Evolutionary conservation across 1,140 invertebrate genomes (phyloP).

Genomic region (Nasonia vitripennis): DNA sequence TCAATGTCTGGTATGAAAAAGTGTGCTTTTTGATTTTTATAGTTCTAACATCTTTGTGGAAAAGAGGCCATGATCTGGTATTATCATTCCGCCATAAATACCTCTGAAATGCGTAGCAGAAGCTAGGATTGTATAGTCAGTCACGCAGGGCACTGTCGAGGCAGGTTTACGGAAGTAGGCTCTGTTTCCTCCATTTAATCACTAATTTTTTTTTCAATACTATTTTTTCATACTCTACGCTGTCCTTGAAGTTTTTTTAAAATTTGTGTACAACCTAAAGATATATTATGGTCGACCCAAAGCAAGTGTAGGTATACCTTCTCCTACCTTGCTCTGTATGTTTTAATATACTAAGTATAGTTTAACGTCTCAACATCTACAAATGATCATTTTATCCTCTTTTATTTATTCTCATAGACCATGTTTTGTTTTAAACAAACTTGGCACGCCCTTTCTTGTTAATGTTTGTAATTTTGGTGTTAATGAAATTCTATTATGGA

Average conservation of each 20-base stretch:
- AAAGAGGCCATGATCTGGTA: conserved; percentile 50
- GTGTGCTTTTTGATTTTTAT: conserved; percentile 40
- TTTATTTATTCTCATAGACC: conserved; percentile 18
- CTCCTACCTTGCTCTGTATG: conserved; percentile 71
- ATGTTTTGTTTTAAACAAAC: conserved; percentile 27
- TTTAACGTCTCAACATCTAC: conserved; percentile 53
- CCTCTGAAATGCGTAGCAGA: conserved; percentile 75
- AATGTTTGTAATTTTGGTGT: conserved; percentile 18
- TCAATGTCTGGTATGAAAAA: conserved; percentile 22
- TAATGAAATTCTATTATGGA: conserved; percentile 29
- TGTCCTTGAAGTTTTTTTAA: conserved; percentile 63
- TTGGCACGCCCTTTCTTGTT: conserved; percentile 14
- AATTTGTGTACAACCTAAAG: conserved; percentile 61
- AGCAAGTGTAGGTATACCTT: conserved; percentile 75
- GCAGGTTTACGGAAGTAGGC: conserved; percentile 75
- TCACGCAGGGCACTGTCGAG: conserved; percentile 74
- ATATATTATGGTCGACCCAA: conserved; percentile 65
- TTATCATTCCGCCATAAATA: conserved; percentile 75
- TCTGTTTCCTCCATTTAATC: conserved; percentile 73
- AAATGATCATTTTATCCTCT: conserved; percentile 45
- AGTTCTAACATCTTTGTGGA: conserved; percentile 37
- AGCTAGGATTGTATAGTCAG: conserved; percentile 75
- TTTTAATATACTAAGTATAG: conserved; percentile 46
- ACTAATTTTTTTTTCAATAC: conserved; percentile 71
- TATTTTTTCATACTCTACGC: conserved; percentile 65